Conservation (phyloP, 2,888 invertebrate species). For the Chelonus formosanus region DNA sequence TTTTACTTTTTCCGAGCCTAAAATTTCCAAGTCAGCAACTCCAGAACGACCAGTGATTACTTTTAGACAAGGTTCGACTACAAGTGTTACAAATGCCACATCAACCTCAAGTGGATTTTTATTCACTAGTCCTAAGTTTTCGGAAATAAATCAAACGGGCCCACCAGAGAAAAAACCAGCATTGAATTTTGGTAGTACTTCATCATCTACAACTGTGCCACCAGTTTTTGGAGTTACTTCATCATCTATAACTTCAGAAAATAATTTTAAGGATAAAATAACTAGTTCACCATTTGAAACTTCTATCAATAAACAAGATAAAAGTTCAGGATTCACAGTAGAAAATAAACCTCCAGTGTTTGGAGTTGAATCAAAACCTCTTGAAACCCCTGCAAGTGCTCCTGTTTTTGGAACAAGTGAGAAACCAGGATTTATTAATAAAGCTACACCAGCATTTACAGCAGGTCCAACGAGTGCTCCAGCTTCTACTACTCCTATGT, state of each 20-base stretch:
- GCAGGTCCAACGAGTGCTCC: slow-evolving; percentile 31
- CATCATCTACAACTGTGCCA: slow-evolving; percentile 9
- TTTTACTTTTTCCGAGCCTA: slow-evolving; percentile 44
- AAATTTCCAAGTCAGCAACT: slow-evolving; percentile 24
- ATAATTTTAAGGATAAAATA: not conserved
- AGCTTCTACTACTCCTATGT: slow-evolving; percentile 36
- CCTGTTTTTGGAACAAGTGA: slow-evolving; percentile 39
- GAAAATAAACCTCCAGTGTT: slow-evolving; percentile 44
- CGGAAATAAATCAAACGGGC: not conserved
- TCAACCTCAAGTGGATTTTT: slow-evolving; percentile 40
- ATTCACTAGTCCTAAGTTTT: slow-evolving; percentile 35
- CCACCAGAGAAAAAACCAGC: slow-evolving; percentile 28
- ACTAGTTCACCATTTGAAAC: slow-evolving; percentile 2
- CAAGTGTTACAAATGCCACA: slow-evolving; percentile 16
- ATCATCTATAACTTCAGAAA: not conserved
- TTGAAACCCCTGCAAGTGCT: slow-evolving; percentile 31
- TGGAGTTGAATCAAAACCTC: slow-evolving; percentile 39
- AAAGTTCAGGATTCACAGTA: not conserved
- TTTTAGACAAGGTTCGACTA: slow-evolving; percentile 28
- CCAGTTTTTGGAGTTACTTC: slow-evolving; percentile 23
- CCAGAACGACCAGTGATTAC: slow-evolving; percentile 13
- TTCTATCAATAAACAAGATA: not conserved
- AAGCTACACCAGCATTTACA: slow-evolving; percentile 43
- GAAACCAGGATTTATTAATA: slow-evolving; percentile 41
- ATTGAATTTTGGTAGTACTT: slow-evolving; percentile 34